phyloP scores from a whole-genome alignment of 2,888 invertebrate genomes.

The Pterobdella sp. region DNA sequence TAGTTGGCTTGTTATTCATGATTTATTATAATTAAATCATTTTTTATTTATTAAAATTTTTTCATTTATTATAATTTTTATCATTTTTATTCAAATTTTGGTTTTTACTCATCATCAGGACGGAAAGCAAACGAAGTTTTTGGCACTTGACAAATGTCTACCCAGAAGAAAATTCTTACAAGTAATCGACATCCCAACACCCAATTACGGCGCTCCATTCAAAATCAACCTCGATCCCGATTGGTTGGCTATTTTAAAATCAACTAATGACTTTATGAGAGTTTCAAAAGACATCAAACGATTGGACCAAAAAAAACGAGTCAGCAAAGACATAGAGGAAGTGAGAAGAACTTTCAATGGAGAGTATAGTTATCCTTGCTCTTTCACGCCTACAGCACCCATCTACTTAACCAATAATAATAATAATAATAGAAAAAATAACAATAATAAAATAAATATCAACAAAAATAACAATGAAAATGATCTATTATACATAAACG shows the following conservation, averaged over 20 bases:
- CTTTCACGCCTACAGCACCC: conserved; percentile 66
- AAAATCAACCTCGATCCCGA: conserved; percentile 64
- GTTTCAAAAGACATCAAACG: not conserved
- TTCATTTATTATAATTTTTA: not conserved
- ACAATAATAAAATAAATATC: not conserved
- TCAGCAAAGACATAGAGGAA: conserved; percentile 50
- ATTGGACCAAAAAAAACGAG: not conserved
- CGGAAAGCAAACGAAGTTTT: not conserved
- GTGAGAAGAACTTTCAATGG: conserved; percentile 61
- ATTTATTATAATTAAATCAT: not conserved
- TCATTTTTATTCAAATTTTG: too few relatives aligned
- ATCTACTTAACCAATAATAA: conserved; percentile 28
- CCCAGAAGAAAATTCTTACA: conserved; percentile 81
- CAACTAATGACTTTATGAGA: conserved; percentile 76
- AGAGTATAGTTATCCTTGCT: conserved; percentile 62
- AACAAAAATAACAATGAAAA: not conserved
- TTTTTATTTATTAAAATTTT: not conserved
- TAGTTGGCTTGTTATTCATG: not conserved
- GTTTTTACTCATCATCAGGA: conserved; percentile 16
- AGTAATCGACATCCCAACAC: conserved; percentile 37
- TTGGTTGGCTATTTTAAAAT: conserved; percentile 79
- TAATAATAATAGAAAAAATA: conserved; percentile 28
- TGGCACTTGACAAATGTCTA: conserved; percentile 82
- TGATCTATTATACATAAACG: conserved; percentile 46
- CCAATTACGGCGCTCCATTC: conserved; percentile 44